Evolutionary conservation across 1,140 invertebrate genomes (phyloP), one percentile per base, ranked within the genome.

Genomic region (Sesamia nonagrioides): DNA sequence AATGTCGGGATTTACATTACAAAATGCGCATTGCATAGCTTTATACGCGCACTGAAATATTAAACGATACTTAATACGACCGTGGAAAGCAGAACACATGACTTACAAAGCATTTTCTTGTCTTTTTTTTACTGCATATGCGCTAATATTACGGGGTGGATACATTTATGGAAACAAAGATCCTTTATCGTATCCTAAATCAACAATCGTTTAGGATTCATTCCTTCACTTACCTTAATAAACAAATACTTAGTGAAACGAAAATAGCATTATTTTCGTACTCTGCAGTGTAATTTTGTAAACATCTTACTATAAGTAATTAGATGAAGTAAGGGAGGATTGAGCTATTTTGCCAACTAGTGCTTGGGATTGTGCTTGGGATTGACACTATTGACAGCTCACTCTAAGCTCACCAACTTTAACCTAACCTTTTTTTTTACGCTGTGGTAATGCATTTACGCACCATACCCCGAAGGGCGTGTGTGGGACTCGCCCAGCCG

Each of bases 41-140:
- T 75, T 75, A 42, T 69, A 75, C 73, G 73, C 73, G 63, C 58
- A 75, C 58, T 75, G 40, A 63, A 75, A 75, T 75, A 75, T 75
- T 75, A 75, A 75, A 75, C 58, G 58, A 63, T 42, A 63, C 42
- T 75, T 61, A 75, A 63, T 63, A 75, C 40, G 73, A 52, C 21
- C 21, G 73, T 75, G 73, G 58, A 58, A 75, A 75, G 18, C 11
- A 13, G 27, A 18, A 63, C 73, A 75, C 58, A 56, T 75, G 73
- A 50, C 42, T 40, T 48, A 60, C 40, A 75, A 75, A 75, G 56
- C 42, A 17, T 63, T 75, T 75, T 52, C 58, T 75, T n/a, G n/a
- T n/a, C n/a, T 60, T 74, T 74, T 60, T 63, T 58, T 61, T 75
- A 42, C 61, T 18, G 74, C 6, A 18, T 48, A 45, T 74, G 6